Conservation (phyloP, 2,797 vertebrate genomes). For the Paedocypris micromegethes region DNA sequence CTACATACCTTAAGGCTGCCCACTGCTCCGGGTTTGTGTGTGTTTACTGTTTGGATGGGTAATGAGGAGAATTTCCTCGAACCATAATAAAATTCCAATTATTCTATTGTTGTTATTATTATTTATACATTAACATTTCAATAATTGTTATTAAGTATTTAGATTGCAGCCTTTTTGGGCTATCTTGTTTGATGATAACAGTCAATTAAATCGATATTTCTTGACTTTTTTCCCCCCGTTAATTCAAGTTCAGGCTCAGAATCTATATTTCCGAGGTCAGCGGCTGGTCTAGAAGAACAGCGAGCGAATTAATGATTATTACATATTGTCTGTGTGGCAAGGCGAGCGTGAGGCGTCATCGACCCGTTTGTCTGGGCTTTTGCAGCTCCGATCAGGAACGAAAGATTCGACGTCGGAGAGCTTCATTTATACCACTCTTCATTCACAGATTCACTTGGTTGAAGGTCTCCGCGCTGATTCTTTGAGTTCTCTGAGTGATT, state of each 20-base stretch:
- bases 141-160: too few relatives aligned
- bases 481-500: too few relatives aligned
- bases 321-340: constrained; percentile 65
- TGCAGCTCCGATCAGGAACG: constrained; percentile 47
- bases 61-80: too few relatives aligned
- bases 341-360: constrained; percentile 51
- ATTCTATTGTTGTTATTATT: too few relatives aligned
- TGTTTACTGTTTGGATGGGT: too few relatives aligned
- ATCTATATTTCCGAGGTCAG: constrained; percentile 88
- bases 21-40: too few relatives aligned
- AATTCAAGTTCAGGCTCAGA: constrained; percentile 80
- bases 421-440: constrained; percentile 5
- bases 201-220: constrained; percentile 2
- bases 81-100: too few relatives aligned
- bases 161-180: too few relatives aligned
- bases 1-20: too few relatives aligned
- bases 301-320: constrained; percentile 80
- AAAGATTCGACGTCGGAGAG: constrained; percentile 41
- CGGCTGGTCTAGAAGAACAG: constrained; percentile 65
- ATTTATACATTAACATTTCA: too few relatives aligned
- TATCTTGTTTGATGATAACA: too few relatives aligned
- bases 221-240: constrained; percentile 24
- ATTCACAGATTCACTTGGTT: constrained; percentile 20
- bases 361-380: constrained; percentile 57
- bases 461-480: constrained; percentile 4